phyloP scores from a whole-genome alignment of 1,140 invertebrate species.

The Drosophila carrolli region DNA sequence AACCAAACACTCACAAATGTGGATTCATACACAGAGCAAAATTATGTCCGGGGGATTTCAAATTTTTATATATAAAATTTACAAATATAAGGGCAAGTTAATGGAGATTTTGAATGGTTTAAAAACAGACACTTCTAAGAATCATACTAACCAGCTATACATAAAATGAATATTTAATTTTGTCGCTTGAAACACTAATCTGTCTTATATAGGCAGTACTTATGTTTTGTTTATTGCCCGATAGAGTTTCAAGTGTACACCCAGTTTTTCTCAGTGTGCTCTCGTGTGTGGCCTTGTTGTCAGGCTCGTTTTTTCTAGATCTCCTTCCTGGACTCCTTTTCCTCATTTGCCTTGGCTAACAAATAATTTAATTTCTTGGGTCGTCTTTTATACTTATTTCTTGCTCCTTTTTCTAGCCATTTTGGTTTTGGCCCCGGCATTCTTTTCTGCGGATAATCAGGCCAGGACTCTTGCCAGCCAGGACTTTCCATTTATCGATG shows the following conservation, averaged over 20 bases:
- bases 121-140: no score
- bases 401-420: constrained; percentile 16
- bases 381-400: constrained; percentile 38
- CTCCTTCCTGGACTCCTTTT: constrained; percentile 26
- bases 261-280: constrained; percentile 1
- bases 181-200: no score
- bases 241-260: no score
- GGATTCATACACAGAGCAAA: constrained; percentile 1
- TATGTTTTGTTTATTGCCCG: no score
- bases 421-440: not conserved
- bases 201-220: no score
- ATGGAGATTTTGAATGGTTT: no score
- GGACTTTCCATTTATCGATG: constrained; percentile 33
- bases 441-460: constrained; percentile 20
- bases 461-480: constrained; percentile 1
- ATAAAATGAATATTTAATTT: no score
- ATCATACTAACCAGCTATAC: no score
- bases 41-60: not conserved
- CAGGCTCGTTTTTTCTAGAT: constrained; percentile 67
- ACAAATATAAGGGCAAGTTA: no score
- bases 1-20: constrained; percentile 13
- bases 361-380: constrained; percentile 80
- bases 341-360: constrained; percentile 49
- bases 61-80: no score
- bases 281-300: constrained; percentile 65